Percentiles rank a stretch among this genome's conserved stretches.
phyloP scores from a whole-genome alignment of 1,140 invertebrate species.

The Bicyclus anynana region DNA sequence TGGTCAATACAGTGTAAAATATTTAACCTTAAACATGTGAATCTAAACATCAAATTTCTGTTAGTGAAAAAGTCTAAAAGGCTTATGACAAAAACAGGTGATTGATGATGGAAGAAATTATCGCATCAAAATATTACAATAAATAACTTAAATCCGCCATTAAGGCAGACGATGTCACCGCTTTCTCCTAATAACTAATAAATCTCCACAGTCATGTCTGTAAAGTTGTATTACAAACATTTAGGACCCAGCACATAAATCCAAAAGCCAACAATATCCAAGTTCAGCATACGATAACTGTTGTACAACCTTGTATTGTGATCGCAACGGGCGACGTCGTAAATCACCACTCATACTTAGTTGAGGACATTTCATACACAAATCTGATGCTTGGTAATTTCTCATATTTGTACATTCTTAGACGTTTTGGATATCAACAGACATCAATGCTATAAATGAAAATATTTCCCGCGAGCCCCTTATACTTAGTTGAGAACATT shows the following conservation, averaged over 20 bases:
- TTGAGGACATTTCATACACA: constrained; percentile 11
- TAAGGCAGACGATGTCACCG: background rate
- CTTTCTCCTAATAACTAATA: constrained; percentile 5
- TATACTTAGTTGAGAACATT: too few species aligned
- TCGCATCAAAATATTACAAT: too few species aligned
- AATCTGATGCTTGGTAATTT: constrained; percentile 5
- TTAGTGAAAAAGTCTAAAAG: too few species aligned
- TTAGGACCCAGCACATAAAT: constrained; percentile 27
- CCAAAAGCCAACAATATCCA: constrained; percentile 25
- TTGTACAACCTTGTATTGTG: constrained; percentile 25
- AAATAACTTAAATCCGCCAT: too few species aligned
- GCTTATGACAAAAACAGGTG: too few species aligned
- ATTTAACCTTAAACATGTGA: too few species aligned
- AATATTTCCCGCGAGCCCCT: too few species aligned
- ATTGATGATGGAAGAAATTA: too few species aligned
- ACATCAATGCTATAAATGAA: too few species aligned
- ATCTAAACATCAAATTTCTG: too few species aligned
- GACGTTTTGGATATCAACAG: background rate
- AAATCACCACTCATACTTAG: constrained; percentile 12
- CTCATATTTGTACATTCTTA: background rate
- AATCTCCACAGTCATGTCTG: constrained; percentile 17
- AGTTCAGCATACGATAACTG: constrained; percentile 27
- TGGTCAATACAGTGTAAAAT: too few species aligned
- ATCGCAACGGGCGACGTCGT: constrained; percentile 4
- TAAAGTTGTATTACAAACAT: constrained; percentile 27